phyloP scores from a whole-genome alignment of 2,888 invertebrate species.

The Thecophora atra region DNA sequence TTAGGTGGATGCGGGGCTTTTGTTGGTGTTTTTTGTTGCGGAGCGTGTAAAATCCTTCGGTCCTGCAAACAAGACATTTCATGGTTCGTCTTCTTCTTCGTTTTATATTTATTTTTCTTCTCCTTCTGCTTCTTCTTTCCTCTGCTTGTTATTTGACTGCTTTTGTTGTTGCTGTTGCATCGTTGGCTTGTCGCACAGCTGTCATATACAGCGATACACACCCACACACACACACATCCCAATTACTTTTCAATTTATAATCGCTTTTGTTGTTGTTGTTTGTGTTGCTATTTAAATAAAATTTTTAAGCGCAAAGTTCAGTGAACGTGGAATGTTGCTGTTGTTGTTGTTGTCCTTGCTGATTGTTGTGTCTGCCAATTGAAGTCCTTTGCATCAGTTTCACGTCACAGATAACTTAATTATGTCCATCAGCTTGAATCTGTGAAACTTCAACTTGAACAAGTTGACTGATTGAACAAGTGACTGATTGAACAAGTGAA shows the following conservation, averaged over 20 bases:
- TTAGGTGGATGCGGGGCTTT: too few relatives aligned
- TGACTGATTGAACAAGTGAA: too few relatives aligned
- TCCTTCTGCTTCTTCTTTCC: too few relatives aligned
- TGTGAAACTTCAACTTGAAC: too few relatives aligned
- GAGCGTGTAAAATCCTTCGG: slow-evolving; percentile 42
- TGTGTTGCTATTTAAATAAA: not conserved
- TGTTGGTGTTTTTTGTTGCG: too few relatives aligned
- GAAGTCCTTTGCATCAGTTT: slow-evolving; percentile 51
- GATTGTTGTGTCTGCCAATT: slow-evolving; percentile 50
- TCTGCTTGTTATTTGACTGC: slow-evolving; percentile 44
- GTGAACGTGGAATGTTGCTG: slow-evolving; percentile 56
- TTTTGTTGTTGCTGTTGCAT: slow-evolving; percentile 39
- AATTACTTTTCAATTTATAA: slow-evolving; percentile 14
- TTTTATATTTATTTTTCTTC: too few relatives aligned
- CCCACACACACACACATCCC: not conserved
- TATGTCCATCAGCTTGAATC: slow-evolving; percentile 50
- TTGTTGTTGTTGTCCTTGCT: slow-evolving; percentile 42
- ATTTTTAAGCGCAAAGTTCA: slow-evolving; percentile 55
- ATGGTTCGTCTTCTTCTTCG: slow-evolving; percentile 3
- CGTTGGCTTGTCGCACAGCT: slow-evolving; percentile 50
- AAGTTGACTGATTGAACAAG: too few relatives aligned
- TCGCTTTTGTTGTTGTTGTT: slow-evolving; percentile 18
- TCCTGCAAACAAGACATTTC: slow-evolving; percentile 13
- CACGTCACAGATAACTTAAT: slow-evolving; percentile 53
- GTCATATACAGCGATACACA: slow-evolving; percentile 46